These are phyloP conservation scores for Drosophila tripunctata DNA, from an alignment of 2,888 invertebrate genomes.

Conservation along the genomic window DNA sequence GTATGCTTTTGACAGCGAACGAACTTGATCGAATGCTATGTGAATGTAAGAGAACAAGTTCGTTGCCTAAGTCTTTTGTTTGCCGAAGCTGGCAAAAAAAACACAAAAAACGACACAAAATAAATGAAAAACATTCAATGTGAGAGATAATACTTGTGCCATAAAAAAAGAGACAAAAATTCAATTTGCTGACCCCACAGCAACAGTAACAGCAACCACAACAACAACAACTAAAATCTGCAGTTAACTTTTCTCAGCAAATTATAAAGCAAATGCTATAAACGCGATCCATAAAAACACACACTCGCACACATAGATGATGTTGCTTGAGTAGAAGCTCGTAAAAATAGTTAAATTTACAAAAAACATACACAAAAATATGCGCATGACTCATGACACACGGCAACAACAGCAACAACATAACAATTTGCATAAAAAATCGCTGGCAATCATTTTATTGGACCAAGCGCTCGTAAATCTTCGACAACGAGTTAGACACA, in stretches of 20 bases:
- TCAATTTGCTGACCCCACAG: constrained; percentile 44
- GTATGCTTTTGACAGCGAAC: constrained; percentile 51
- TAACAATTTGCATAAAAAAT: constrained; percentile 84
- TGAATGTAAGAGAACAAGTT: constrained; percentile 50
- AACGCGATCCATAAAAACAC: constrained; percentile 47
- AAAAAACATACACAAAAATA: constrained; percentile 41
- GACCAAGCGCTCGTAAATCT: constrained; percentile 83
- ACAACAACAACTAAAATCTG: constrained; percentile 35
- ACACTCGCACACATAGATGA: constrained; percentile 14
- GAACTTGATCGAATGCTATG: constrained; percentile 32
- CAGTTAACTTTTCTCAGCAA: constrained; percentile 45
- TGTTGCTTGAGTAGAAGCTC: constrained; percentile 58
- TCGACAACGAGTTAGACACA: constrained; percentile 58
- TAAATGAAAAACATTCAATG: constrained; percentile 30
- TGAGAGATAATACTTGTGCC: constrained; percentile 25
- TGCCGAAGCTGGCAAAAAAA: constrained; percentile 6
- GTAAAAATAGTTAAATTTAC: constrained; percentile 58
- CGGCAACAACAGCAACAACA: constrained; percentile 49
- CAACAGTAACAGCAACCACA: constrained; percentile 10
- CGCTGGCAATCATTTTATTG: constrained; percentile 84
- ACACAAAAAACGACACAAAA: too few species aligned
- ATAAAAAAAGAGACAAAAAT: constrained; percentile 43
- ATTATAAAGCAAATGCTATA: constrained; percentile 41
- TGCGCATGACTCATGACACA: constrained; percentile 68
- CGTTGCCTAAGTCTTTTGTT: constrained; percentile 61